A percentile compares a stretch with the other conserved stretches of the same genome.
phyloP scores from a whole-genome alignment of 1,140 invertebrate species.

The Sycophila sp. region DNA sequence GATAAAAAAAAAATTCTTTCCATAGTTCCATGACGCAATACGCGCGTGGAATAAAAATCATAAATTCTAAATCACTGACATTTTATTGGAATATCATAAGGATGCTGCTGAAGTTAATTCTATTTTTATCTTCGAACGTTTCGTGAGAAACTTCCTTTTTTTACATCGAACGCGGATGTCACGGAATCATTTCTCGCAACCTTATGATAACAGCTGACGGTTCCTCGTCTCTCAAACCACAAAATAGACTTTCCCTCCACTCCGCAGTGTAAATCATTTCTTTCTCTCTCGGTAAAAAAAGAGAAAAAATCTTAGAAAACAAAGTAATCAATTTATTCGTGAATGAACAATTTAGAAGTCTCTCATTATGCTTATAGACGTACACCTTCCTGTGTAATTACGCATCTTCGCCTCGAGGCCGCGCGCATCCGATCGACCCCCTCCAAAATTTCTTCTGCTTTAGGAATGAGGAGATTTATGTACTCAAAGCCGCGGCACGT shows the following conservation, averaged over 20 bases:
- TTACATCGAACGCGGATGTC: background rate
- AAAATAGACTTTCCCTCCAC: background rate
- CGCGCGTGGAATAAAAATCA: no score
- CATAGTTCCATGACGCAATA: background rate
- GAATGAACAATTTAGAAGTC: no score
- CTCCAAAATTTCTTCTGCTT: background rate
- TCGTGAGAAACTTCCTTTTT: no score
- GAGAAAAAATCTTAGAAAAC: background rate
- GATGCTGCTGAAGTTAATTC: no score
- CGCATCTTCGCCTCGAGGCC: background rate
- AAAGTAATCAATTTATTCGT: background rate
- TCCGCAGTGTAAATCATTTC: background rate
- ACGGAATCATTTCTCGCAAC: slow-evolving; percentile 7
- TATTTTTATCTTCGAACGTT: no score
- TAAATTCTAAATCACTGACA: background rate
- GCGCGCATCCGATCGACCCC: background rate
- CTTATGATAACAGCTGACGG: slow-evolving; percentile 1
- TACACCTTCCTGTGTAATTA: background rate
- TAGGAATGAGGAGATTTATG: background rate
- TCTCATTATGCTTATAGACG: no score
- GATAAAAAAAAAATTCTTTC: background rate
- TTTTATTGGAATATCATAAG: background rate
- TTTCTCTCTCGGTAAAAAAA: background rate
- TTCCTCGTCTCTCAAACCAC: background rate
- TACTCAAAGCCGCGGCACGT: background rate